Conservation (phyloP, 2,888 invertebrate genomes). For the Mechanitis mazaeus region DNA sequence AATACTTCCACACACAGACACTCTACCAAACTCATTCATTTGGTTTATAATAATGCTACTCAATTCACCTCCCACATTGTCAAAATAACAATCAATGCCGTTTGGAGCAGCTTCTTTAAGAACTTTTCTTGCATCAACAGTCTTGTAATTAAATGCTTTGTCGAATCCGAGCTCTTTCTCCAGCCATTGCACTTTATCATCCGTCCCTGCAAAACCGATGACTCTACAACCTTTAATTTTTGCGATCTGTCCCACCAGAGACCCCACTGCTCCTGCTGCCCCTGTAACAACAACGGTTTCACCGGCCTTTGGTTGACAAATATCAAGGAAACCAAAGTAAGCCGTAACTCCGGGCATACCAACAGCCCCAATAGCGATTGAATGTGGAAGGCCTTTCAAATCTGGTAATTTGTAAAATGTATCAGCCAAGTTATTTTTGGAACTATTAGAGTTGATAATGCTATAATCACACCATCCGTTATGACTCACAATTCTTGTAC, state of each 20-base stretch:
- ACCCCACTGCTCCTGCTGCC: constrained; percentile 86
- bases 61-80: constrained; percentile 84
- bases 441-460: constrained; percentile 32
- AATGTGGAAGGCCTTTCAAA: constrained; percentile 67
- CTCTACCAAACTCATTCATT: constrained; percentile 69
- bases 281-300: constrained; percentile 83
- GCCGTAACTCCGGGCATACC: constrained; percentile 86
- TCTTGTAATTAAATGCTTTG: constrained; percentile 84
- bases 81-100: constrained; percentile 85
- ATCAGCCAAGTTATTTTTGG: constrained; percentile 18
- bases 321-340: constrained; percentile 81
- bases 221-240: constrained; percentile 80
- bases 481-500: constrained; percentile 74
- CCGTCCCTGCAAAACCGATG: constrained; percentile 83
- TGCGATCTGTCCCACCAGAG: constrained; percentile 84
- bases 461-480: constrained; percentile 81
- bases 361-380: constrained; percentile 77
- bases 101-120: constrained; percentile 80
- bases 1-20: constrained; percentile 50
- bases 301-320: constrained; percentile 81
- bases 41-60: constrained; percentile 75
- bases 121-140: constrained; percentile 65
- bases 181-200: constrained; percentile 83
- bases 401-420: constrained; percentile 67
- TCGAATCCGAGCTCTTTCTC: constrained; percentile 81